Base-by-base conservation (phyloP, 2,113 vertebrate genomes). In the Dromaius novaehollandiae region DNA sequence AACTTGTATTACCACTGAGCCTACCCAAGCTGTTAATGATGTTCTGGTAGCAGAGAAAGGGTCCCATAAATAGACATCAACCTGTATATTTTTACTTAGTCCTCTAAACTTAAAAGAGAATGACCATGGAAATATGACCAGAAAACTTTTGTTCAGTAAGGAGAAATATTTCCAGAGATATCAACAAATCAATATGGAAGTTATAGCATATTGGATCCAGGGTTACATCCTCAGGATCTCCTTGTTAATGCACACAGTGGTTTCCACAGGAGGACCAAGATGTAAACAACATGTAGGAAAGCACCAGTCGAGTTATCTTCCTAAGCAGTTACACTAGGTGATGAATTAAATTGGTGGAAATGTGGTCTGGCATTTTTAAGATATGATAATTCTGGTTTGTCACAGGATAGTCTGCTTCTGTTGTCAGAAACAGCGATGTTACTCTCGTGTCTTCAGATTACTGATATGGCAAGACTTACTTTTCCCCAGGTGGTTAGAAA, bases 401-500 rank as follows among this genome's bases (percentile, higher is more conserved):
- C 81, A 69, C 20, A 74, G 34, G 40, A 66, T 87, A 91, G 85
- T 58, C 86, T 87, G 32, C 58, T 58, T 58, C 63, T 90, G 58
- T 74, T 93, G 84, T 92, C 89, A 95, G 87, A 80, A 89, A 42
- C 36, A 83, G 70, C 40, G 71, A 70, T 83, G 87, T 40, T 89
- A 53, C 74, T 74, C 69, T 68, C 66, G 78, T 63, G 36, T 46
- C 20, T 9, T 91, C 74, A 74, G 89, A 95, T 94, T 92, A 89
- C 30, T 74, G 66, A 85, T 88, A 80, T 7, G 22, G 70, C 70
- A 92, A 80, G 91, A 65, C n/a, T 92, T 1, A 1, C 16, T 87
- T 89, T 81, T 92, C 86, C 91, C 83, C 89, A 92, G 90, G 92
- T 65, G 76, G 30, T 77, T 46, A 75, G 63, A 63, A 93, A 95